phyloP scores from a whole-genome alignment of 1,140 invertebrate species.

The Episyrphus balteatus region DNA sequence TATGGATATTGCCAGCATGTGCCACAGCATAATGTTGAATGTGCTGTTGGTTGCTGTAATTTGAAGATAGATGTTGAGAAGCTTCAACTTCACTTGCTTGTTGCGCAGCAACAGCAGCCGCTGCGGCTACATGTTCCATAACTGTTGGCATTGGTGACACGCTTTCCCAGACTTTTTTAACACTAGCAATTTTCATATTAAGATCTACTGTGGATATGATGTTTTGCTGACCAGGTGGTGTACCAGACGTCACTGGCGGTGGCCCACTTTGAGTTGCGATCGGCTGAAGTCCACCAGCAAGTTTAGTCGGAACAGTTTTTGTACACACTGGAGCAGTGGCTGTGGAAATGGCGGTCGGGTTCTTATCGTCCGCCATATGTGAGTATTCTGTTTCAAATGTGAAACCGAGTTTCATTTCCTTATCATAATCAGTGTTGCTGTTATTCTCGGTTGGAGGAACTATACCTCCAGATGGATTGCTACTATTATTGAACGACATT shows the following conservation, averaged over 20 bases:
- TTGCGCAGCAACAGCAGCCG: conserved; percentile 34
- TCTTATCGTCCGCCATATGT: conserved; percentile 66
- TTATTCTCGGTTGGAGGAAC: conserved; percentile 31
- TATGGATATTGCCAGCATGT: conserved; percentile 19
- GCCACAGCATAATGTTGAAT: conserved; percentile 27
- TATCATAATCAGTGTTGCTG: conserved; percentile 60
- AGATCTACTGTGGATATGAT: conserved; percentile 70
- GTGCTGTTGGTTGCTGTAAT: conserved; percentile 40
- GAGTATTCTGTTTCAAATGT: conserved; percentile 12
- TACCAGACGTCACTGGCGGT: conserved; percentile 20
- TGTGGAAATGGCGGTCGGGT: conserved; percentile 13
- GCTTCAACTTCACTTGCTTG: conserved; percentile 2
- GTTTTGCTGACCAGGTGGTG: conserved; percentile 23
- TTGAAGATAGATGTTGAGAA: conserved; percentile 38
- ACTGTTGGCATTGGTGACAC: conserved; percentile 50
- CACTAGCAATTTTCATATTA: conserved; percentile 87
- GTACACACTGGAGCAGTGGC: conserved; percentile 16
- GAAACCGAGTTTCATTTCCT: conserved; percentile 86
- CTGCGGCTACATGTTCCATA: conserved; percentile 46
- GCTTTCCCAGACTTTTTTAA: conserved; percentile 83
- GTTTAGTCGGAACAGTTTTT: conserved; percentile 8
- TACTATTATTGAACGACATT: conserved; percentile 37
- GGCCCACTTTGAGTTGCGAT: conserved; percentile 37
- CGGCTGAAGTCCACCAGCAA: conserved; percentile 1
- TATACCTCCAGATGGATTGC: conserved; percentile 20